These are phyloP conservation scores for Orchesella flavescens DNA, from an alignment of 2,888 invertebrate species.

Conservation along the genomic window DNA sequence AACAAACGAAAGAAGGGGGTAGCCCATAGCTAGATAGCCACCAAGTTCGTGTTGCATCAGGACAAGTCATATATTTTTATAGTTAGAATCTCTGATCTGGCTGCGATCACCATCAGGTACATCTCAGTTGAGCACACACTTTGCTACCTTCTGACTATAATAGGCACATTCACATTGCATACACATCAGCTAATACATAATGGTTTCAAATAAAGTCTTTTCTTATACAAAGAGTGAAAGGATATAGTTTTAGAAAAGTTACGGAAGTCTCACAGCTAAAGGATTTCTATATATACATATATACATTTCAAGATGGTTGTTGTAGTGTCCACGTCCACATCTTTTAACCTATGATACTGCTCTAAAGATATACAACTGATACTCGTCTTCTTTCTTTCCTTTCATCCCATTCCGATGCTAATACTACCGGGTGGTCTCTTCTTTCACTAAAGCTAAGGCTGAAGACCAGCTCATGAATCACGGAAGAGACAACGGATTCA, in stretches of 20 bases:
- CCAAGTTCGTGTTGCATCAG: constrained; percentile 15
- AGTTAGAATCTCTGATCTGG: neutral
- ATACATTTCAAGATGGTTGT: too few species aligned
- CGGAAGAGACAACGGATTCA: neutral
- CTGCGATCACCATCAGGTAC: neutral
- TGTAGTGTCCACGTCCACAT: neutral
- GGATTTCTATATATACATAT: too few species aligned
- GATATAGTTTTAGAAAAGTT: too few species aligned
- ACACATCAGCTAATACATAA: too few species aligned
- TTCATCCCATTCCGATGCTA: neutral
- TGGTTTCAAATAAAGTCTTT: too few species aligned
- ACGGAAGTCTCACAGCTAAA: too few species aligned
- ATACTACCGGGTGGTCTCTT: constrained; percentile 12
- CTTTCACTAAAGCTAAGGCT: neutral
- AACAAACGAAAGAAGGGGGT: constrained; percentile 21
- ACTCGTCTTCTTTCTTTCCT: neutral
- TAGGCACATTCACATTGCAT: too few species aligned
- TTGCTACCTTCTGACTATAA: too few species aligned
- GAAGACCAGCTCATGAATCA: constrained; percentile 14
- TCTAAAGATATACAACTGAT: too few species aligned
- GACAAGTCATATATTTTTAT: neutral
- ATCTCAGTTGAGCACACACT: neutral
- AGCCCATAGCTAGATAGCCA: neutral
- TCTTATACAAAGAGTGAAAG: too few species aligned
- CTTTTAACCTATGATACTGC: too few species aligned